Evolutionary conservation across 2,113 vertebrate genomes (phyloP).

Genomic region (Dinomys branickii): DNA sequence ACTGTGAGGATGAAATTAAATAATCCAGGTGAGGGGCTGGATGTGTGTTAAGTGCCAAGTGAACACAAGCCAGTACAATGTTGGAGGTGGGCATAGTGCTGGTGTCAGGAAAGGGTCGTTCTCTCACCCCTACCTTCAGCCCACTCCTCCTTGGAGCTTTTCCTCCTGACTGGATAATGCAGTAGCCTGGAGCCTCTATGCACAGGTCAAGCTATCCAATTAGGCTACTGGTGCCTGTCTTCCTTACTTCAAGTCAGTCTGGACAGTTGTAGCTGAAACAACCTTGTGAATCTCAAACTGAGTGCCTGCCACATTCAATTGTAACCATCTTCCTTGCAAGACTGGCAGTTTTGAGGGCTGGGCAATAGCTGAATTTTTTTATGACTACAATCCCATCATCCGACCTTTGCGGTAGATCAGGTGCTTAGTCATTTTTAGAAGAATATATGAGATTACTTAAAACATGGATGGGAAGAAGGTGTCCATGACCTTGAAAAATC

Average conservation of each 20-base stretch:
- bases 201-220: neutral
- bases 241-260: neutral
- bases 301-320: accelerated
- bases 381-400: accelerated
- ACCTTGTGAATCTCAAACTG: neutral
- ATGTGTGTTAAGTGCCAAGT: accelerated
- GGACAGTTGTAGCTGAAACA: neutral
- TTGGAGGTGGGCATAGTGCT: neutral
- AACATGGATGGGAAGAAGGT: neutral
- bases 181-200: neutral
- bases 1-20: neutral
- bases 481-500: neutral
- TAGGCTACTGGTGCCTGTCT: accelerated
- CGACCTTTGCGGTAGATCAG: neutral
- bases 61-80: accelerated
- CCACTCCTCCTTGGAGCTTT: accelerated
- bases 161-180: neutral
- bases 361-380: neutral
- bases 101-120: accelerated
- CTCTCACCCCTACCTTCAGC: neutral
- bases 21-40: accelerated
- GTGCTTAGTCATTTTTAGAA: neutral
- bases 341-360: neutral
- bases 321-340: too few species aligned
- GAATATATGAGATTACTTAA: neutral